These are phyloP conservation scores for Phalacrocorax brasilianus DNA, from an alignment of 2,113 vertebrate genomes.

Conservation along the genomic window DNA sequence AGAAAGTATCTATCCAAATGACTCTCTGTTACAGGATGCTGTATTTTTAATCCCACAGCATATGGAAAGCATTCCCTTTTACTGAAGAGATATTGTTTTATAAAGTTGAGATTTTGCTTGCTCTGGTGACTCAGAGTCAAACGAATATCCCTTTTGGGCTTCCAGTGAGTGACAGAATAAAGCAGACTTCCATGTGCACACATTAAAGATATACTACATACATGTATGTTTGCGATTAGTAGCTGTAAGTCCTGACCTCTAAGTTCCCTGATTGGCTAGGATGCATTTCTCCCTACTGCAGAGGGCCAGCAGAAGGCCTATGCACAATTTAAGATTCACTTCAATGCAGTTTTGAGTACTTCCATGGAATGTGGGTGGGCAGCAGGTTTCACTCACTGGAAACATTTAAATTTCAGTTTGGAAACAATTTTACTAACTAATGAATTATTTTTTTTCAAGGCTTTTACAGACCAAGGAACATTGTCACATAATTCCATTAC, in stretches of 20 bases:
- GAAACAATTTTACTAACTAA: slow-evolving; percentile 7
- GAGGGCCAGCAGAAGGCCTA: neutral
- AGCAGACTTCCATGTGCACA: neutral
- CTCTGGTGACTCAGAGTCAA: neutral
- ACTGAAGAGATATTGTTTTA: neutral
- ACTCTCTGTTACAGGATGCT: neutral
- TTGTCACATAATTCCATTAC: neutral
- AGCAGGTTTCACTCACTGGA: neutral
- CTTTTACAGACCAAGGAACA: neutral
- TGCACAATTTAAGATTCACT: neutral
- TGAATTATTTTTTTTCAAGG: neutral
- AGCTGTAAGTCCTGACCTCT: neutral
- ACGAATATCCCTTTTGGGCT: neutral
- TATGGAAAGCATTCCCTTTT: slow-evolving; percentile 31
- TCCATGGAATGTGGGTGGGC: neutral
- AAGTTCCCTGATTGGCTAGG: neutral
- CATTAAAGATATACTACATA: neutral
- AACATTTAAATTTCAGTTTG: neutral
- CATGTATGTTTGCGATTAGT: neutral
- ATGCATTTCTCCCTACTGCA: neutral
- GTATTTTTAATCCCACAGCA: slow-evolving; percentile 13
- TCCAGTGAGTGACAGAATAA: neutral
- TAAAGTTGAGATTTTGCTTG: neutral
- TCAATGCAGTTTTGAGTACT: neutral
- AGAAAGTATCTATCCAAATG: neutral